Percentiles rank a stretch among this genome's conserved stretches.
These are phyloP conservation scores for Oncorhynchus masou DNA, from an alignment of 2,113 vertebrate genomes.

Conservation along the genomic window DNA sequence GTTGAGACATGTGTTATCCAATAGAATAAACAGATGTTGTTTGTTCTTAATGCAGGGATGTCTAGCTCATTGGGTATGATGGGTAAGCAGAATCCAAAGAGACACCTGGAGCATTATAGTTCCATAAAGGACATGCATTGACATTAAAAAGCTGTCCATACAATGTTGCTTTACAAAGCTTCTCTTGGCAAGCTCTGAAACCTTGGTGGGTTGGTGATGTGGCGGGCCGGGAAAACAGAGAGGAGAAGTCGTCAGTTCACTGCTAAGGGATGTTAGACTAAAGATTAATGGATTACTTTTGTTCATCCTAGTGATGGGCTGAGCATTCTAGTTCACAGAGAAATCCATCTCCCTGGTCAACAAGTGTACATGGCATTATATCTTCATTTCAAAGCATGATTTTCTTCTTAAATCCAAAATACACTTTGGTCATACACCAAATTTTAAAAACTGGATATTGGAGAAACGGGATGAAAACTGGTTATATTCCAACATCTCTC, in stretches of 20 bases:
- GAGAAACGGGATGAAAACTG: constrained; percentile 8
- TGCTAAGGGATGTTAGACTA: constrained; percentile 7
- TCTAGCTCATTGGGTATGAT: constrained; percentile 29
- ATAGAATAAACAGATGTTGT: constrained; percentile 56
- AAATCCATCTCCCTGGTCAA: constrained; percentile 17
- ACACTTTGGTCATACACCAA: constrained; percentile 24
- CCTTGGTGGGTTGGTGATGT: constrained; percentile 26
- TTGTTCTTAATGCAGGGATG: constrained; percentile 47
- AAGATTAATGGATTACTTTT: constrained; percentile 26
- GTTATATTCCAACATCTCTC: constrained; percentile 38
- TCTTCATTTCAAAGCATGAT: too few relatives aligned
- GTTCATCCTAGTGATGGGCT: neutral
- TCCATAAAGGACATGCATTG: constrained; percentile 44
- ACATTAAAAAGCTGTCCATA: constrained; percentile 27
- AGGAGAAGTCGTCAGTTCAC: constrained; percentile 27
- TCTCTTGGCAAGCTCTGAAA: constrained; percentile 30
- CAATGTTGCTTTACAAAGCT: constrained; percentile 27
- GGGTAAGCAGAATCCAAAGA: constrained; percentile 38
- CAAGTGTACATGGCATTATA: neutral
- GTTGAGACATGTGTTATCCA: constrained; percentile 38
- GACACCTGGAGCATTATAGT: constrained; percentile 45
- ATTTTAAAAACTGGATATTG: neutral
- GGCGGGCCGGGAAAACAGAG: constrained; percentile 18
- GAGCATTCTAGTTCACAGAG: constrained; percentile 21
- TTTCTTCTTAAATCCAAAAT: constrained; percentile 12